Evolutionary conservation across 2,113 vertebrate species (phyloP), one percentile per base, ranked within the genome.

Genomic region (Scartelaos histophorus): DNA sequence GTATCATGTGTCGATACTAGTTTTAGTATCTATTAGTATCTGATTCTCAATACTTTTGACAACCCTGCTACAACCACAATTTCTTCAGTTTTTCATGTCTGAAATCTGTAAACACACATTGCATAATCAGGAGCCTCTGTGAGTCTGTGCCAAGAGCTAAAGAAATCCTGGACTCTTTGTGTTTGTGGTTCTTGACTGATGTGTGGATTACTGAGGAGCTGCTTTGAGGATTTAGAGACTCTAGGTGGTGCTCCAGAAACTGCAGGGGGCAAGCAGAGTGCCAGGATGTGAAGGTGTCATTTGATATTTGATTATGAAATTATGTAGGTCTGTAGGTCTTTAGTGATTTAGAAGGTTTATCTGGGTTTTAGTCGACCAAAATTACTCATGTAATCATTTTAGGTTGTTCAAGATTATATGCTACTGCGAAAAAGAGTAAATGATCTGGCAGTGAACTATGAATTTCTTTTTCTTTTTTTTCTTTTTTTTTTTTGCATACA

Each of bases 161-260:
- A 54, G 64, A 75, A 66, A 73, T 57, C 38, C 78, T 73, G 17
- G 51, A 15, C 0, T 46, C 54, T 71, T 70, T 66, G 51, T 53
- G 66, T 73, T 75, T 74, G 76, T 38, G 68, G 73, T 74, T 72
- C 70, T 47, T 70, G 57, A 70, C 54, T 66, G 68, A 65, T 51
- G 15, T 21, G 24, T 67, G 75, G 71, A 81, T 79, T 79, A 73
- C 62, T 65, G 51, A 73, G 70, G 58, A 29, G 74, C 71, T 74
- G 69, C 71, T 83, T 79, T 73, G 72, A 84, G 73, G 65, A 81
- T 82, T 84, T 84, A 35, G 54, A 80, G 66, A 79, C 74, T 38
- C 67, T 61, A 60, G 58, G 19, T 17, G 19, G 25, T 67, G 29
- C 74, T 78, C 71, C 38, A 21, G 51, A 34, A 73, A 62, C 49